Percentiles rank a stretch among this genome's conserved stretches.
phyloP scores from a whole-genome alignment of 2,888 invertebrate genomes.

The Suillia variegata region DNA sequence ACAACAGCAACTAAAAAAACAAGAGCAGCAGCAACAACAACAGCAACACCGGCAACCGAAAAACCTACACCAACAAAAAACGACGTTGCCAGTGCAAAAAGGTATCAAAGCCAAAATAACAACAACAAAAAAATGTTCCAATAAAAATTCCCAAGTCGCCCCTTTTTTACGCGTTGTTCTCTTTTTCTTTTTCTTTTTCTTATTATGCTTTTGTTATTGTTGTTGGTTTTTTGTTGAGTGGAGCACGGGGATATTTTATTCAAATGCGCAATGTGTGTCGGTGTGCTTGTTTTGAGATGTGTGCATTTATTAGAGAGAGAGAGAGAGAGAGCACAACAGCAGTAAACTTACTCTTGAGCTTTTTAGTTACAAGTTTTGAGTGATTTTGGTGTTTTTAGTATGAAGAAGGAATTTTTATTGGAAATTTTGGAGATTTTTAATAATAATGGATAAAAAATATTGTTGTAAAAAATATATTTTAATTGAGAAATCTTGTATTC shows the following conservation, averaged over 20 bases:
- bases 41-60: neutral
- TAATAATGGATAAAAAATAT: no score
- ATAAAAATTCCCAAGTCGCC: conserved; percentile 20
- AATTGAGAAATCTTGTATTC: no score
- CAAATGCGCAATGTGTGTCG: conserved; percentile 8
- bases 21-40: neutral
- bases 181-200: neutral
- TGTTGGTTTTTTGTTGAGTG: neutral
- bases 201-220: conserved; percentile 4
- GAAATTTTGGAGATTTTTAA: no score
- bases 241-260: neutral
- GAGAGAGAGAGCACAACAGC: neutral
- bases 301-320: no score
- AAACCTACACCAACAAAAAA: conserved; percentile 10
- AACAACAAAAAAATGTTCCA: conserved; percentile 16
- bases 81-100: neutral
- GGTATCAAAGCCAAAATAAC: conserved; percentile 4
- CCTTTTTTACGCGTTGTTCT: conserved; percentile 3
- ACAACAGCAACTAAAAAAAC: neutral
- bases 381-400: no score
- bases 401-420: no score
- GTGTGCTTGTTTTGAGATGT: no score
- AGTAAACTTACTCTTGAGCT: neutral
- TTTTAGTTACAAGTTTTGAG: no score
- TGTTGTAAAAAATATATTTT: no score